Base-by-base conservation (phyloP, 2,113 vertebrate species). In the Passer montanus region DNA sequence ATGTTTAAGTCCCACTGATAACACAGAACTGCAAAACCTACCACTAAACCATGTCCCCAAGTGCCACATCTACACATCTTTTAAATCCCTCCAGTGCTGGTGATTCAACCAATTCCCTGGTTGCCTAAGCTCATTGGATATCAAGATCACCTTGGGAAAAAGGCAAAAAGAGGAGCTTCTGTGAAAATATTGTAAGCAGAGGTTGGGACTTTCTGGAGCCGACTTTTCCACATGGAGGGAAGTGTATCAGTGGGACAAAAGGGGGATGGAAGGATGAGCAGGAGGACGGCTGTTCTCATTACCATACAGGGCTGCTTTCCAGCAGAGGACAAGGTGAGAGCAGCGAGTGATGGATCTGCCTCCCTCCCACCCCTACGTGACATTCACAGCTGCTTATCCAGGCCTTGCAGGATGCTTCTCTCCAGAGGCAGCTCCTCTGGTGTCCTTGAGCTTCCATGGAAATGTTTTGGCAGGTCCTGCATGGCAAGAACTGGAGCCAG, bases 251-350 rank as follows among this genome's bases (percentile, higher is more conserved):
- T 30, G 72, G 83, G 79, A 86, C 43, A 75, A 35, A 15, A 58
- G 26, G 11, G 10, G 35, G 83, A 43, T 6, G 35, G 81, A 39
- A 58, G 35, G 37, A 13, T 55, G 39, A 87, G 59, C 53, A 62
- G 46, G 62, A 69, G 69, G 59, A 28, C 14, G 37, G 28, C 31
- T 50, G 37, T 19, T 28, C 59, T 95, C n/a, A 74, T 94, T 92
- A 74, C 41, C 80, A 73, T 10, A 28, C 0, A 84, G 83, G 83
- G 89, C 86, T 84, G 20, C 80, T 62, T 86, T 90, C 94, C 94
- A 95, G 66, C 37, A 46, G 53, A 76, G 72, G 31, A 80, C 90
- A 94, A 95, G 82, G 88, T 90, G 89, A 95, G 91, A 89, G 28
- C 70, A 43, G 46, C 23, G 58, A 93, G 53, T 77, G 94, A 96